Conservation (phyloP, 1,140 invertebrate species). For the Hyposmocoma kahamanoa region DNA sequence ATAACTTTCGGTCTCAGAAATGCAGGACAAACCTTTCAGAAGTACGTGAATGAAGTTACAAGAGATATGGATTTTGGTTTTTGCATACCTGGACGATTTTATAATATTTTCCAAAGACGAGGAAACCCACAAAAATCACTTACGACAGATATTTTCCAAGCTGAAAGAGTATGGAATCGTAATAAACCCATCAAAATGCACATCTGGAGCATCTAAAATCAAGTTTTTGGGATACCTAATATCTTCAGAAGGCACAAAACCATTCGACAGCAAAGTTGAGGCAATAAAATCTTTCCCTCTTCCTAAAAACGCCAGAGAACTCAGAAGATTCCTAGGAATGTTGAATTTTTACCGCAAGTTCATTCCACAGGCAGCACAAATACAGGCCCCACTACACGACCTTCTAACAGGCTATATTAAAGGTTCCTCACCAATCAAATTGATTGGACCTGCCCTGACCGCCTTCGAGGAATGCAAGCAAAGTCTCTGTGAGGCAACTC, state of each 20-base stretch:
- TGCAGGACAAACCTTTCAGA: slow-evolving; percentile 67
- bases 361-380: not conserved
- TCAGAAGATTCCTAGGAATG: slow-evolving; percentile 4
- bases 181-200: not conserved
- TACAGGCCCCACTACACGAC: not conserved
- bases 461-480: slow-evolving; percentile 1
- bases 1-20: slow-evolving; percentile 67
- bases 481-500: not conserved
- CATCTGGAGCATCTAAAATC: not conserved
- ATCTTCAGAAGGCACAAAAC: not conserved
- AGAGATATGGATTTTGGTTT: slow-evolving; percentile 20
- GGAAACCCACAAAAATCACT: not conserved
- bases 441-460: not conserved
- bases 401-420: not conserved
- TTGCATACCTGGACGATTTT: not conserved
- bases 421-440: not conserved
- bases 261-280: not conserved
- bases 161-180: not conserved
- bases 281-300: not conserved
- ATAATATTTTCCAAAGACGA: not conserved
- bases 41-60: slow-evolving; percentile 63
- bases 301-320: not conserved
- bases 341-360: slow-evolving; percentile 25
- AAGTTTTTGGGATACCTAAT: not conserved
- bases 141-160: not conserved